Evolutionary conservation across 2,888 invertebrate species (phyloP), one percentile per base, ranked within the genome.

Genomic region (Palloptera scutellata): DNA sequence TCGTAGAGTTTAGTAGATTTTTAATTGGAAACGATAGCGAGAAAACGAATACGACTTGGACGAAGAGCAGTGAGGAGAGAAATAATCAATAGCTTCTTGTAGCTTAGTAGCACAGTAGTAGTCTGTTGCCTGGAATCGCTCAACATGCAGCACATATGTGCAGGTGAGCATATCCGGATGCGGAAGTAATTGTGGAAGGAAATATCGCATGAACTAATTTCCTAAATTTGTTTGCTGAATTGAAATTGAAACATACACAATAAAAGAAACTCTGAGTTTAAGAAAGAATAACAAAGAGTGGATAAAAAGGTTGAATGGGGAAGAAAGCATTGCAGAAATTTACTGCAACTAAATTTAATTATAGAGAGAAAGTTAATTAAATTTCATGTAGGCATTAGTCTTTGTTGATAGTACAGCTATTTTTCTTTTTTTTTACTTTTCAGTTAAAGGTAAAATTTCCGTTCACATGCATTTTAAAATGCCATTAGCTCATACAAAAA

Each of bases 221-320:
- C 71, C 73, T 69, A 70, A 74, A 74, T 73, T 74, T 74, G 74
- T 72, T 71, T 74, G 71, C 67, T 67, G 68, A 69, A 67, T 58
- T 53, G 65, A 45, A 64, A 61, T 59, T 15, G 15, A 53, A 15
- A 30, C 65, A 61, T 52, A 52, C 19, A 11, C 13, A 64, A 17
- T 41, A 20, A 58, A 13, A 51, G 41, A 41, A 53, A 17, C n/a
- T 30, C 4, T 15, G 11, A 64, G n/a, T 55, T 52, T 30, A 58
- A 45, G 66, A 42, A 15, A 43, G 20, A 45, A n/a, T 59, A 58
- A 62, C 64, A 64, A 64, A 54, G 19, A 17, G 54, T 15, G n/a
- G 15, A 60, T n/a, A 20, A 12, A 45, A 52, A 65, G 41, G n/a
- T n/a, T n/a, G n/a, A n/a, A n/a, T n/a, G n/a, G n/a, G 20, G n/a